A percentile compares a stretch with the other conserved stretches of the same genome.
phyloP scores from a whole-genome alignment of 2,797 vertebrate species.

The Spinibarbus caldwelli region DNA sequence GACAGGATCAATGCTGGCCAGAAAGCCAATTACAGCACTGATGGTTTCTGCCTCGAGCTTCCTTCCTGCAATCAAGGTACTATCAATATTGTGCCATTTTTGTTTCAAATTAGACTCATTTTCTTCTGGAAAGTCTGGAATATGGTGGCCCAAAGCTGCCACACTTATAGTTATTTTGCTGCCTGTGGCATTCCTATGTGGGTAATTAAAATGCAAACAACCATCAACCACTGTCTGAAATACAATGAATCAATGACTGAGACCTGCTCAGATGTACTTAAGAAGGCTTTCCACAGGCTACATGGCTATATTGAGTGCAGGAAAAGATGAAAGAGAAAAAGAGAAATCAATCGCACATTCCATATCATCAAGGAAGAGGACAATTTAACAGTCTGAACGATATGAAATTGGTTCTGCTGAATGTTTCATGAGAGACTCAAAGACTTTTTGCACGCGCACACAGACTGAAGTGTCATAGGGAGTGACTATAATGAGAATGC shows the following conservation, averaged over 20 bases:
- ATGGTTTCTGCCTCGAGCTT: constrained; percentile 10
- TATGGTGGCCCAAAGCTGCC: not conserved
- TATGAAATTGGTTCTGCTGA: constrained; percentile 28
- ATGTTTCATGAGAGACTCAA: constrained; percentile 37
- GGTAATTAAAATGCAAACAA: constrained; percentile 5
- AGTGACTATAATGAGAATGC: constrained; percentile 24
- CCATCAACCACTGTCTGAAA: constrained; percentile 1
- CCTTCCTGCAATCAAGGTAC: constrained; percentile 19
- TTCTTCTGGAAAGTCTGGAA: constrained; percentile 1
- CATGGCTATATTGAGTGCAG: constrained; percentile 22
- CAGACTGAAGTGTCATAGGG: not conserved
- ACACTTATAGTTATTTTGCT: constrained; percentile 2
- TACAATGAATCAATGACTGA: constrained; percentile 35
- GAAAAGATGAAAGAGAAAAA: constrained; percentile 30
- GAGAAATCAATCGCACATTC: constrained; percentile 29
- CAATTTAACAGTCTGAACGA: constrained; percentile 28
- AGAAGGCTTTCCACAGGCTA: constrained; percentile 11
- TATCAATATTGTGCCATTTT: constrained; percentile 21
- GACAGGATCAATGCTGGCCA: constrained; percentile 6
- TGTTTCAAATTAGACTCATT: constrained; percentile 20
- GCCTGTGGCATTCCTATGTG: constrained; percentile 20
- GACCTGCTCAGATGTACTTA: not conserved
- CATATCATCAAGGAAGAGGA: constrained; percentile 14
- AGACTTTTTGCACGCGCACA: not conserved
- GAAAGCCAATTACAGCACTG: constrained; percentile 9